Percentiles rank a stretch among this genome's conserved stretches.
These are phyloP conservation scores for Noctua fimbriata DNA, from an alignment of 2,888 invertebrate genomes.

Conservation along the genomic window DNA sequence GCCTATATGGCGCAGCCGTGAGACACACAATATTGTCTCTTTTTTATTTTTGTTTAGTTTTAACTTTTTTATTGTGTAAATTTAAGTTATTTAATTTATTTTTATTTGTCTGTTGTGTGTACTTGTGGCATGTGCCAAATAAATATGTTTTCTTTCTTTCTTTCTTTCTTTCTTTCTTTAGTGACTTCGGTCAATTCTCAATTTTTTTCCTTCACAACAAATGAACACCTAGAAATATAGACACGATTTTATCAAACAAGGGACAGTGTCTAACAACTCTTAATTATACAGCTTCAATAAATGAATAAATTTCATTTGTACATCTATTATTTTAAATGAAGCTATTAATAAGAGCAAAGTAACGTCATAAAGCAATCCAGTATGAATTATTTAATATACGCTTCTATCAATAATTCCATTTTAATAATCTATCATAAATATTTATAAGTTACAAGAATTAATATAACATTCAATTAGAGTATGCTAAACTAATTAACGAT, in stretches of 20 bases:
- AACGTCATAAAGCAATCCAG: not conserved
- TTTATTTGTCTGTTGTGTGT: no score
- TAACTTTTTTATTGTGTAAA: no score
- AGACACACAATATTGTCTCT: no score
- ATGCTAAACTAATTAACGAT: not conserved
- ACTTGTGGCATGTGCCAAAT: no score
- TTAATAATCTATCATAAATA: conserved; percentile 3
- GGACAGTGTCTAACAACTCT: not conserved
- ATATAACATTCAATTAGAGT: conserved; percentile 13
- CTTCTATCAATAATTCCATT: conserved; percentile 16
- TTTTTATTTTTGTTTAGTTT: no score
- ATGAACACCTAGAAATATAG: not conserved
- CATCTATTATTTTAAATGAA: not conserved
- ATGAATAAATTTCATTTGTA: not conserved
- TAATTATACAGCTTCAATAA: not conserved
- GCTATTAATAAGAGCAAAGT: not conserved
- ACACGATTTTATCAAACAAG: not conserved
- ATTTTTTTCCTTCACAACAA: not conserved
- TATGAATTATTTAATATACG: conserved; percentile 15
- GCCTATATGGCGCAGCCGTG: no score
- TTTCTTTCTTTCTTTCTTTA: no score
- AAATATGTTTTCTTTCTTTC: no score
- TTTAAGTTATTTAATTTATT: no score
- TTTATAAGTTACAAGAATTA: conserved; percentile 8
- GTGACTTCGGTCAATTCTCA: no score